Conservation (phyloP, 2,113 vertebrate genomes). For the Galbula dea region DNA sequence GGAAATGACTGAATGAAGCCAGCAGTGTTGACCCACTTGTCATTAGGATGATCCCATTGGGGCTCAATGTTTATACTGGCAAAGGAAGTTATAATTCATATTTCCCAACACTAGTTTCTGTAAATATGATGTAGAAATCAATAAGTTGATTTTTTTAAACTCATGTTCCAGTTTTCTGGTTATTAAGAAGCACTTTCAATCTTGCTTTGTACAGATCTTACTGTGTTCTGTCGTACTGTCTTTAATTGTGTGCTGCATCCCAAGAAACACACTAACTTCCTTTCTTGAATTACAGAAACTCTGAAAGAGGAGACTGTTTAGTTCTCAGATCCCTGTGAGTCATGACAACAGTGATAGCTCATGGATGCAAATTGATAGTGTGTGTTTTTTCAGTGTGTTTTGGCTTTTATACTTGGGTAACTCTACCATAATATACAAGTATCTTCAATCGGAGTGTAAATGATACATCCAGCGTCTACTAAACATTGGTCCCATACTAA, state of each 20-base stretch:
- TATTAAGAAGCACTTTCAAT: slow-evolving; percentile 37
- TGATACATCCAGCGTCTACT: not conserved
- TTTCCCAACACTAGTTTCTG: slow-evolving; percentile 6
- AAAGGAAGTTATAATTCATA: not conserved
- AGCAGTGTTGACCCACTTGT: not conserved
- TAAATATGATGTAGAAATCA: slow-evolving; percentile 51
- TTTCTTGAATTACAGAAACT: slow-evolving; percentile 35
- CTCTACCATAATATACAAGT: not conserved
- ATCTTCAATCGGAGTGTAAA: not conserved
- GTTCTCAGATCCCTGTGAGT: slow-evolving; percentile 47
- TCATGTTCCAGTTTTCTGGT: slow-evolving; percentile 8
- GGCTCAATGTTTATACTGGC: not conserved
- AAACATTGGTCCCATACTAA: not conserved
- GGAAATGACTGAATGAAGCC: not conserved
- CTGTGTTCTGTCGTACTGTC: not conserved
- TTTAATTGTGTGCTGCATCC: slow-evolving; percentile 18
- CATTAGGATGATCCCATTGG: not conserved
- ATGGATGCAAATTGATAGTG: not conserved
- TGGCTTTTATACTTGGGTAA: not conserved
- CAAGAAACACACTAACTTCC: not conserved
- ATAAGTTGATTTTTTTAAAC: slow-evolving; percentile 14
- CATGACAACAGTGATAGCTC: slow-evolving; percentile 35
- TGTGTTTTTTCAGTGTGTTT: not conserved
- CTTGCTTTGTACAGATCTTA: not conserved
- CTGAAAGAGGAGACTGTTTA: slow-evolving; percentile 34